Percentiles rank a stretch among this genome's conserved stretches.
These are phyloP conservation scores for Leiothrix lutea DNA, from an alignment of 2,113 vertebrate species.

Conservation along the genomic window DNA sequence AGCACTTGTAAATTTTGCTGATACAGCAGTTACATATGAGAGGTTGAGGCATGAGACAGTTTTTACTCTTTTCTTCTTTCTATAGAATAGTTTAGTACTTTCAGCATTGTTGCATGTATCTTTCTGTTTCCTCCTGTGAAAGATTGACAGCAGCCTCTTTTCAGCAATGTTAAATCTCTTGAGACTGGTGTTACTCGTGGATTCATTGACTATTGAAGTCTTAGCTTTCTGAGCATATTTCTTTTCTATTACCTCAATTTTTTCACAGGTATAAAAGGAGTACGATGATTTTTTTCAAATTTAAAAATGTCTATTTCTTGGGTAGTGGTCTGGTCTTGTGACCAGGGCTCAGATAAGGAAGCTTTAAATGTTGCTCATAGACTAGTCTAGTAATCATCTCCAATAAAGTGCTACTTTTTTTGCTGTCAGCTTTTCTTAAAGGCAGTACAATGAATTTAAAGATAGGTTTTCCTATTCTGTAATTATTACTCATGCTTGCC, in stretches of 20 bases:
- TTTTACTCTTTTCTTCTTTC: background rate
- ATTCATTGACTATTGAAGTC: background rate
- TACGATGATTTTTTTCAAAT: background rate
- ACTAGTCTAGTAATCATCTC: background rate
- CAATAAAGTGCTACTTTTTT: background rate
- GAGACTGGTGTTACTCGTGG: background rate
- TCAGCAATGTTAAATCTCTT: accelerated
- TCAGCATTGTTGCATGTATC: accelerated
- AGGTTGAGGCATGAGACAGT: background rate
- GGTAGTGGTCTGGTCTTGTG: background rate
- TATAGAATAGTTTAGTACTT: background rate
- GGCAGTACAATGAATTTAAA: background rate
- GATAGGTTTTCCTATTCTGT: background rate
- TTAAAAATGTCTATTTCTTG: background rate
- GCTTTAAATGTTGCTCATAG: background rate
- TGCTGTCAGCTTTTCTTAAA: background rate
- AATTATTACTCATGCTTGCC: background rate
- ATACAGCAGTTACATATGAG: background rate
- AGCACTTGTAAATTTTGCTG: background rate
- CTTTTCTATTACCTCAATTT: background rate
- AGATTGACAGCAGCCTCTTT: background rate
- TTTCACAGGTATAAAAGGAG: background rate
- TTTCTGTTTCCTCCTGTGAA: background rate
- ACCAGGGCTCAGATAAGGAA: background rate
- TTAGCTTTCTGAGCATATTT: background rate